Base-by-base conservation (phyloP, 1,140 invertebrate species). In the Drosophila kurseongensis region DNA sequence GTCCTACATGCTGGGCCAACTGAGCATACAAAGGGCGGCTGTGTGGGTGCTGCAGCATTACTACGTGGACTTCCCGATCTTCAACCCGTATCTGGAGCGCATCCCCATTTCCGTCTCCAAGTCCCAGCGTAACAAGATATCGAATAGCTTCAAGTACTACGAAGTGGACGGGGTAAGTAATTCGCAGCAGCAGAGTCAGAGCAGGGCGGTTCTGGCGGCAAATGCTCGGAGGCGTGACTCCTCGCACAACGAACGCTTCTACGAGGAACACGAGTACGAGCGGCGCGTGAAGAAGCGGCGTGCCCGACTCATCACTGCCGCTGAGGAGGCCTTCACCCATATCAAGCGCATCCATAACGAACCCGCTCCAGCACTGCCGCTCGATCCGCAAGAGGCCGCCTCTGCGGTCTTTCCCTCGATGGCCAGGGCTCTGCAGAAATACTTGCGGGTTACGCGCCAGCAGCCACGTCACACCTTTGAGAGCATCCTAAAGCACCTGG, bases 181-280 rank as follows among this genome's bases (percentile, higher is more conserved):
- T n/a, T 94, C 95, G 51, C 93, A 95, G 69, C 95, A 96, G 58
- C 94, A 95, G 45, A 94, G 95, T 16, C 94, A 95, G 74, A 93
- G 94, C 78, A 93, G 94, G 89, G 95, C 95, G 10, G 95, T 96
- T 66, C 92, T 97, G 62, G 95, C 95, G 6, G 95, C 95, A 0
- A 95, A 96, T 90, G 94, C 95, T 0, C 91, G 95, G 6, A 94
- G 97, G 14, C 94, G 97, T 23, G 95, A 98, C 82, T 97, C 97
- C 78, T 97, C 97, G 81, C 98, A 99, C 93, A 99, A 99, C 92
- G 98, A 99, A 92, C 94, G 98, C 14, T 99, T 99, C 92, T 98
- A 99, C 91, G 98, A 99, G 93, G 98, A 99, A 92, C 97, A 98
- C 90, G 98, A 99, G 93, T 98, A 98, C 91, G 98, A 99, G 77